Percentiles rank a stretch among this genome's conserved stretches.
phyloP scores from a whole-genome alignment of 2,797 vertebrate genomes.

The Limosa lapponica region DNA sequence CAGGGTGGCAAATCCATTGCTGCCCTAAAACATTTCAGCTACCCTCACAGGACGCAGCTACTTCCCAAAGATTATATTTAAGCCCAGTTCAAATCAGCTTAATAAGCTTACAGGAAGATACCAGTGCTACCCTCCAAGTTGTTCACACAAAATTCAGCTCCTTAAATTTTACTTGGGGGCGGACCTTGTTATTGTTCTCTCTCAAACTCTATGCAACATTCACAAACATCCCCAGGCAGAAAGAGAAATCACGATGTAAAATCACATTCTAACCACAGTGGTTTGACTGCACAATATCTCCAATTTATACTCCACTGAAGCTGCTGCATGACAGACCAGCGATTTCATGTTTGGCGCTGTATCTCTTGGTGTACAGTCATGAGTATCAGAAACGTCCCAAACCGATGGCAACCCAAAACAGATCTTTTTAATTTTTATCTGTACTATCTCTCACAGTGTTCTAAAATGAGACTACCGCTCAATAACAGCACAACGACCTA shows the following conservation, averaged over 20 bases:
- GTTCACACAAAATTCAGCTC: not conserved
- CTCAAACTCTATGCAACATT: not conserved
- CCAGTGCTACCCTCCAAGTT: not conserved
- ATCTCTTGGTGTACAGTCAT: not conserved
- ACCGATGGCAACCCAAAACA: not conserved
- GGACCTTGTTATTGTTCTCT: not conserved
- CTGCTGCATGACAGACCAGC: not conserved
- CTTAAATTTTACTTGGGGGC: not conserved
- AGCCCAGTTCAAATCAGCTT: not conserved
- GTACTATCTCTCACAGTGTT: not conserved
- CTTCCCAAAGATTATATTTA: not conserved
- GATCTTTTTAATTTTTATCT: not conserved
- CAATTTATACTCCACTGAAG: not conserved
- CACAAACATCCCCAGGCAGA: not conserved
- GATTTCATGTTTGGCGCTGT: not conserved
- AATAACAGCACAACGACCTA: not conserved
- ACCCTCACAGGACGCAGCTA: not conserved
- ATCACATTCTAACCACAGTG: not conserved
- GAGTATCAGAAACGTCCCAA: not conserved
- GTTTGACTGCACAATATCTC: not conserved
- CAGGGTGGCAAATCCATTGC: not conserved
- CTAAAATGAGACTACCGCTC: not conserved
- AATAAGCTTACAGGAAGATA: not conserved
- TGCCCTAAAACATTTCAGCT: not conserved
- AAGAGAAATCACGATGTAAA: not conserved